Conservation (phyloP, 1,140 invertebrate species). For the Sitobion miscanthi region DNA sequence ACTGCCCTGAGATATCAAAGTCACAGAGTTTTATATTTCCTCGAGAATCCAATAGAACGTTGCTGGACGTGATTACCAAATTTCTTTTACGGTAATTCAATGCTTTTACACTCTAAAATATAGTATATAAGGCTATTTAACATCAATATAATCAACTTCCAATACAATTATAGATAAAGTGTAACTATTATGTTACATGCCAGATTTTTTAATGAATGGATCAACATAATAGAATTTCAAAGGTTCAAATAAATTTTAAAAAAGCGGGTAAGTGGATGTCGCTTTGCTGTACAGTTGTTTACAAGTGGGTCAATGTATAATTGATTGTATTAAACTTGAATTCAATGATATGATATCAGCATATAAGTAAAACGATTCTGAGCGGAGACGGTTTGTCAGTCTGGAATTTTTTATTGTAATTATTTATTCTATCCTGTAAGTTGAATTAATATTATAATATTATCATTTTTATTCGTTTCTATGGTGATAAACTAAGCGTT, state of each 20-base stretch:
- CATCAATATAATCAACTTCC: background rate
- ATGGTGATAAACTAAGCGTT: too few species aligned
- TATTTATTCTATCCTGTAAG: too few species aligned
- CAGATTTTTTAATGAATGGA: background rate
- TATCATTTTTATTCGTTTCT: too few species aligned
- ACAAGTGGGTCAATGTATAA: too few species aligned
- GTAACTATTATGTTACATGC: background rate
- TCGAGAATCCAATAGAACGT: slow-evolving; percentile 89
- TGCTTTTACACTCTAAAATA: slow-evolving; percentile 79
- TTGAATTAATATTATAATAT: too few species aligned
- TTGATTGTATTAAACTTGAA: too few species aligned
- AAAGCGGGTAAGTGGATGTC: too few species aligned
- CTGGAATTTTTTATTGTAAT: too few species aligned
- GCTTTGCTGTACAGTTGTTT: too few species aligned
- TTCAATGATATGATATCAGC: too few species aligned
- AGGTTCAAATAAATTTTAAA: background rate
- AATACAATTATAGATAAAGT: background rate
- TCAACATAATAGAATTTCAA: background rate
- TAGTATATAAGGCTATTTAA: background rate
- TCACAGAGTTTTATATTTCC: slow-evolving; percentile 97
- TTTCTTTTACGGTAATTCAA: slow-evolving; percentile 96
- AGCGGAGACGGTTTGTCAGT: too few species aligned
- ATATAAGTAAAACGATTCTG: too few species aligned
- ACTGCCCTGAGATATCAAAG: slow-evolving; percentile 96
- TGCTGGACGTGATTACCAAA: slow-evolving; percentile 93